Percentiles rank a stretch among this genome's conserved stretches.
Evolutionary conservation across 2,797 vertebrate genomes (phyloP).

Genomic region (Phoeniculus purpureus): DNA sequence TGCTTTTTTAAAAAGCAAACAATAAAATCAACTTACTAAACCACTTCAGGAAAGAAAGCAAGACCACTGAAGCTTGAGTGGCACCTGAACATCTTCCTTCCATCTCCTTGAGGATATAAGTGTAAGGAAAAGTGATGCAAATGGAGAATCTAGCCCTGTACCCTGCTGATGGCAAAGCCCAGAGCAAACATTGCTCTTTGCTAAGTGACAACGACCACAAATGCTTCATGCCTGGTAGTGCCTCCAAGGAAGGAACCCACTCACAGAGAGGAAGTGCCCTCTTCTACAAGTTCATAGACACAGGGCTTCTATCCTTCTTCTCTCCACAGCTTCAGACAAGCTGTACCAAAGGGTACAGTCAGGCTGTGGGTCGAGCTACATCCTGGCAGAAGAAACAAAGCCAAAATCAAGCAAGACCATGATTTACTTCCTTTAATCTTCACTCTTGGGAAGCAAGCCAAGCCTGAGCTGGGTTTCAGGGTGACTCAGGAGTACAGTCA

Average conservation of each 20-base stretch:
- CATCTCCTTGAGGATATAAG: background rate
- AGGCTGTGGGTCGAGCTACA: background rate
- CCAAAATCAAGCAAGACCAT: background rate
- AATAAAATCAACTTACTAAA: background rate
- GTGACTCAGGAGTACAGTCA: background rate
- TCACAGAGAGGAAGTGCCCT: too few relatives aligned
- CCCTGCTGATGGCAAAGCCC: background rate
- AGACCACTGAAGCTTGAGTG: background rate
- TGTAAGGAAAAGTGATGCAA: background rate
- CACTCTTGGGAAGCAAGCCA: background rate
- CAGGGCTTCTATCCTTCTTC: background rate
- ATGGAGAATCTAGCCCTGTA: background rate
- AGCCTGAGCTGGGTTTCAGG: background rate
- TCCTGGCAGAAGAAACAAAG: background rate
- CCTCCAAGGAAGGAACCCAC: background rate
- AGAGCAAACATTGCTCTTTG: fast-evolving
- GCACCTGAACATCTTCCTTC: background rate
- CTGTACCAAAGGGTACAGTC: background rate
- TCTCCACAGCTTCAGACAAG: background rate
- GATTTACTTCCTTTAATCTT: background rate
- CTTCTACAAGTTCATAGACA: background rate
- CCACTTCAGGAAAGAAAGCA: background rate
- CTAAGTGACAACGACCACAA: background rate
- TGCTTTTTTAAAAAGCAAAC: background rate
- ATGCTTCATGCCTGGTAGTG: background rate